A percentile compares a stretch with the other conserved stretches of the same genome.
Evolutionary conservation across 2,888 invertebrate species (phyloP).

Genomic region (Venusia cambrica): DNA sequence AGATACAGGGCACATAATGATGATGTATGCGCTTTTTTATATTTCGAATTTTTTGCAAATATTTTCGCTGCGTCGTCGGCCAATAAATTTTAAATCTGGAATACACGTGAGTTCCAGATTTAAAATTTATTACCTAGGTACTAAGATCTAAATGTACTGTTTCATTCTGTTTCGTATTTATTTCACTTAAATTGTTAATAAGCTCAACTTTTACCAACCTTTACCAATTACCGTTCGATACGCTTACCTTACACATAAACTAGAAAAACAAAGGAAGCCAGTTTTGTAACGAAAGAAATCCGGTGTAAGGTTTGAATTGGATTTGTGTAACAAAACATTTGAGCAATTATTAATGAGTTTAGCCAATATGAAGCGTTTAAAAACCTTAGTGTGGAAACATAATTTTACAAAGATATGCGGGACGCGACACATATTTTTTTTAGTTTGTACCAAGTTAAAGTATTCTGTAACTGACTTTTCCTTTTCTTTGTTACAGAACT

Average conservation of each 20-base stretch:
- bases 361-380: slow-evolving; percentile 62
- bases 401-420: slow-evolving; percentile 67
- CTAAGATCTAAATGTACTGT: no score
- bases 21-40: no score
- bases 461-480: slow-evolving; percentile 53
- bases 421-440: slow-evolving; percentile 65
- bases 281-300: slow-evolving; percentile 60
- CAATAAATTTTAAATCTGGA: slow-evolving; percentile 22
- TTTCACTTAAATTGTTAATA: no score
- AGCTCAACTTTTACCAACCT: no score
- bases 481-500: slow-evolving; percentile 71
- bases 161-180: no score
- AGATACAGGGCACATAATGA: no score
- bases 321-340: slow-evolving; percentile 55
- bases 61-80: slow-evolving; percentile 35
- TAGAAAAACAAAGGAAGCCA: slow-evolving; percentile 40
- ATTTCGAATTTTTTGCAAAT: no score
- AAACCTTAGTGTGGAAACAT: slow-evolving; percentile 62
- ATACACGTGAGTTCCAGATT: slow-evolving; percentile 19
- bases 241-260: no score
- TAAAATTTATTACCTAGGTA: no score
- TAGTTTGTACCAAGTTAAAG: slow-evolving; percentile 42
- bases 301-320: slow-evolving; percentile 54
- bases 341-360: slow-evolving; percentile 68
- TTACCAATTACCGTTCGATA: slow-evolving; percentile 3